Evolutionary conservation across 2,888 invertebrate species (phyloP).

Genomic region (Andrena marginata): DNA sequence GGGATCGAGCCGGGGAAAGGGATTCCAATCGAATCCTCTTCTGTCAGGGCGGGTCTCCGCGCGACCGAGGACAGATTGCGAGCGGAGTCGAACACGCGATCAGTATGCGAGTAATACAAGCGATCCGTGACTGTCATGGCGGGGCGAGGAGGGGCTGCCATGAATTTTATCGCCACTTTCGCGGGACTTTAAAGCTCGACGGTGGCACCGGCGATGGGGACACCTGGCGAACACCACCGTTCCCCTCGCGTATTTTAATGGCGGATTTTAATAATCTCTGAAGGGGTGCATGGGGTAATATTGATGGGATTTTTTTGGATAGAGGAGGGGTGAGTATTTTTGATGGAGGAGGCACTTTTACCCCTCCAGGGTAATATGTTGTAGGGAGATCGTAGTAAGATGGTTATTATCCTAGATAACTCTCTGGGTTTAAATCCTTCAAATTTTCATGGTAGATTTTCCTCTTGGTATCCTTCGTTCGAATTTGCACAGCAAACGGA

Average conservation of each 20-base stretch:
- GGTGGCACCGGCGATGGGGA: background rate
- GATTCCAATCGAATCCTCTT: conserved; percentile 47
- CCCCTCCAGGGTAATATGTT: no score
- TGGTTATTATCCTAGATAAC: no score
- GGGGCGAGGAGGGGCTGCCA: conserved; percentile 12
- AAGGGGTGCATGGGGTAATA: background rate
- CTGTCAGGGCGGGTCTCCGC: conserved; percentile 23
- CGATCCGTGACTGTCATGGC: conserved; percentile 34
- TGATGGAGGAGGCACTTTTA: no score
- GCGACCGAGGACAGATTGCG: conserved; percentile 42
- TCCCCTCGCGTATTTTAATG: background rate
- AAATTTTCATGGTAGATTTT: no score
- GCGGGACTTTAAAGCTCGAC: background rate
- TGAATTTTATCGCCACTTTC: conserved; percentile 21
- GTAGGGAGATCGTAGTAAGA: no score
- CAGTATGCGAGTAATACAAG: conserved; percentile 51
- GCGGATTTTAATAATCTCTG: background rate
- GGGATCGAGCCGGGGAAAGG: background rate
- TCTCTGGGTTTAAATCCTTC: no score
- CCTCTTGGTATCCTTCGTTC: no score
- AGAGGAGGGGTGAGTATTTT: no score
- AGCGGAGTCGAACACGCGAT: conserved; percentile 35
- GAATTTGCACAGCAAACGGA: no score
- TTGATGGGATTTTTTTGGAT: no score
- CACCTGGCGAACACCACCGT: no score